Conservation (phyloP, 37 sponge, comb jelly and placozoan species). For the Chondrilla cf. caribensis region DNA sequence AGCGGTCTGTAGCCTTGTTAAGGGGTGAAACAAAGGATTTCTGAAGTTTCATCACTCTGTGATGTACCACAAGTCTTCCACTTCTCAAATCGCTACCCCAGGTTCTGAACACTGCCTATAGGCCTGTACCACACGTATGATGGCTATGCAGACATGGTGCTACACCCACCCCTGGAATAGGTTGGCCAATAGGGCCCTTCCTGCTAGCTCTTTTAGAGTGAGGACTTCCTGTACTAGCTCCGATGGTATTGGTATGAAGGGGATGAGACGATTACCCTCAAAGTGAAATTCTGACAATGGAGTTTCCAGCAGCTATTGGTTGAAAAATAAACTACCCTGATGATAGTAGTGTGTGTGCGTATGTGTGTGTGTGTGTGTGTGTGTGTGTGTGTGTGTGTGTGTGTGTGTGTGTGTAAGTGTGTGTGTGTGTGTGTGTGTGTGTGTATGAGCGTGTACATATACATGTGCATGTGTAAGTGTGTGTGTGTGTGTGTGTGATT, state of each 20-base stretch:
- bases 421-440: slow-evolving; percentile 4
- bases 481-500: too few relatives aligned
- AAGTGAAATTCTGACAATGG: slow-evolving; percentile 46
- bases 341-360: not conserved
- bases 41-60: too few relatives aligned
- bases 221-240: slow-evolving; percentile 45
- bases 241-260: slow-evolving; percentile 60
- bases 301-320: not conserved
- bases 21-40: too few relatives aligned
- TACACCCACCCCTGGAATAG: too few relatives aligned
- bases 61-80: too few relatives aligned
- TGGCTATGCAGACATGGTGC: too few relatives aligned
- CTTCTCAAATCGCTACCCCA: too few relatives aligned
- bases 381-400: not conserved
- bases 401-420: not conserved
- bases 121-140: too few relatives aligned
- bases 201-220: slow-evolving; percentile 33
- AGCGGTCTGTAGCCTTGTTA: too few relatives aligned
- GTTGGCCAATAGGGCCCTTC: not conserved
- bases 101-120: too few relatives aligned
- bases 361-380: not conserved
- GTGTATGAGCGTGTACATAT: too few relatives aligned
- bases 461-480: too few relatives aligned
- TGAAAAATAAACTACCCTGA: not conserved
- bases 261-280: slow-evolving; percentile 60